Conservation (phyloP, 2,888 invertebrate species). For the Eupithecia vulgata region DNA sequence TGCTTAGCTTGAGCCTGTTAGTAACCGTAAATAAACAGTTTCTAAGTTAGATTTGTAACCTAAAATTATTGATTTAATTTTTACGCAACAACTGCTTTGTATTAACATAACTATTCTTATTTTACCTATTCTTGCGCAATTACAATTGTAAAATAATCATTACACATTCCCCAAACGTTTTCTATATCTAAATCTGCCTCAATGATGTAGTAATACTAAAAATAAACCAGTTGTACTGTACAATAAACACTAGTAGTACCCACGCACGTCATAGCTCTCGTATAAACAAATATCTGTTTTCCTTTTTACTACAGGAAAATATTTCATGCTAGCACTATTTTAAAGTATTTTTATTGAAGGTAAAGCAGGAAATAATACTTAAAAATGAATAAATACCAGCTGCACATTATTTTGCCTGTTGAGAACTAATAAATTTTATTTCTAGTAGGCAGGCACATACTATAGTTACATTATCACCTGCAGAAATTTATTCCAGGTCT, state of each 20-base stretch:
- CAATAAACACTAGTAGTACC: neutral
- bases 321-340: neutral
- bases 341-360: neutral
- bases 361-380: neutral
- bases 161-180: neutral
- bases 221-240: neutral
- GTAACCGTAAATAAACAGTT: neutral
- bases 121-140: neutral
- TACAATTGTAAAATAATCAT: neutral
- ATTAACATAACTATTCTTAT: constrained; percentile 7
- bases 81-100: constrained; percentile 52
- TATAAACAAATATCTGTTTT: neutral
- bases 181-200: neutral
- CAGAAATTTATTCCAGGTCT: too few relatives aligned
- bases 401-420: too few relatives aligned
- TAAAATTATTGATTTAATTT: constrained; percentile 52
- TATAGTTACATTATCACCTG: too few relatives aligned
- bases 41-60: constrained; percentile 21
- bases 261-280: neutral
- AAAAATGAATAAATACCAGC: too few relatives aligned
- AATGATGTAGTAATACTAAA: constrained; percentile 9
- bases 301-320: constrained; percentile 6
- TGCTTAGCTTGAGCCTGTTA: neutral
- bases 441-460: too few relatives aligned
- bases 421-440: too few relatives aligned